Base-by-base conservation (phyloP, 1,140 invertebrate species). In the Papilio glaucus region DNA sequence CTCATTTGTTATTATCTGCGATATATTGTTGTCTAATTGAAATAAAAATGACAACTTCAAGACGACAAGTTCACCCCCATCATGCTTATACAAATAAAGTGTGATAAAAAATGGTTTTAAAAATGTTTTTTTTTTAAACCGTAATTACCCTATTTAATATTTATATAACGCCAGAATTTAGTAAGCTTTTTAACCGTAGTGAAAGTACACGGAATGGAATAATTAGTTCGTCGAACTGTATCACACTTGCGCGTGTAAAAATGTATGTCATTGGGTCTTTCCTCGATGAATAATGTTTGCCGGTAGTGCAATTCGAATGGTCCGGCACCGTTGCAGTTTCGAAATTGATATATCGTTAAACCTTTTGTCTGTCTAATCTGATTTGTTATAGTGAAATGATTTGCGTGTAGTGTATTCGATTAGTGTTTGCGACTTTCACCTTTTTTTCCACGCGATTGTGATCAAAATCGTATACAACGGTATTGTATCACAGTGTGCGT, bases 221-320 rank as follows among this genome's bases (percentile, higher is more conserved):
- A 73, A 81, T 79, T 74, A 53, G 77, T 74, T 60, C 73, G 79
- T 77, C 79, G 86, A 88, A 87, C 79, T 85, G 86, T 89, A 89
- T 84, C 86, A 80, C 78, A 79, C 72, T 79, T 83, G 79, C 73
- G 78, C 78, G 76, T 81, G 79, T 61, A 89, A 90, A 86, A 87
- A 91, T 77, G 83, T 85, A 73, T 85, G 87, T 84, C 81, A 88
- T 83, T 88, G 79, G 86, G 85, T 85, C 83, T 85, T 85, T 77
- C 76, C 62, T 62, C 71, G 74, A 81, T 81, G 74, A 81, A 84
- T 82, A 83, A 79, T 73, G 72, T 80, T 75, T 33, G 37, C 29
- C 33, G 29, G 61, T 63, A 63, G 15, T 63, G 61, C 61, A 63
- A 63, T 63, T 41, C 57, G 57, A 33, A 37, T 13, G 33, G 15